Percentiles rank a stretch among this genome's conserved stretches.
Conservation (phyloP, 1,140 invertebrate species). For the Drosophila biarmipes region DNA sequence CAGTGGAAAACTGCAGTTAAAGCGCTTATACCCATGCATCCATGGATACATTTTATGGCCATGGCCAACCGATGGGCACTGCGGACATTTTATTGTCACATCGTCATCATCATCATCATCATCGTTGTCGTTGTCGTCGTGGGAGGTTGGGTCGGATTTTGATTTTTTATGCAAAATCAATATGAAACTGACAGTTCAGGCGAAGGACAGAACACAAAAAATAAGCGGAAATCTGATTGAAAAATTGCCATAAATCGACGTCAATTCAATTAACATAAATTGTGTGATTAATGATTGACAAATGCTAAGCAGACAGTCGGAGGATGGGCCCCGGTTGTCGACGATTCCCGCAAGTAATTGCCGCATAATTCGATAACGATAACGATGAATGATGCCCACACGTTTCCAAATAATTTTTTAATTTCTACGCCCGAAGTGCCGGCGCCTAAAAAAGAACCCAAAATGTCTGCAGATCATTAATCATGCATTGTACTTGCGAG, state of each 20-base stretch:
- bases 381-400: conserved; percentile 49
- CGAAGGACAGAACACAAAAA: not conserved
- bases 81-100: conserved; percentile 66
- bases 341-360: conserved; percentile 59
- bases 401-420: conserved; percentile 74
- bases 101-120: conserved; percentile 24
- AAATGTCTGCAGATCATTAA: conserved; percentile 66
- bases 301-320: conserved; percentile 66
- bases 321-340: not conserved
- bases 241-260: conserved; percentile 76
- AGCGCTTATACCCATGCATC: conserved; percentile 44
- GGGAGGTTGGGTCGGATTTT: conserved; percentile 17
- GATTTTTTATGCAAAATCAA: conserved; percentile 64
- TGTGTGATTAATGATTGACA: conserved; percentile 74
- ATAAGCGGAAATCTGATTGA: conserved; percentile 54
- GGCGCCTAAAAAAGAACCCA: conserved; percentile 19
- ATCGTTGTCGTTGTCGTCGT: conserved; percentile 4
- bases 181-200: conserved; percentile 44
- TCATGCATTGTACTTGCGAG: conserved; percentile 68
- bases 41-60: conserved; percentile 35
- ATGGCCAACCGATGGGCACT: conserved; percentile 39
- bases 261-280: conserved; percentile 82
- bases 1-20: conserved; percentile 35
- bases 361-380: conserved; percentile 69
- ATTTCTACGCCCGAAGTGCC: conserved; percentile 43